Base-by-base conservation (phyloP, 2,113 vertebrate genomes). In the Fukomys damarensis region DNA sequence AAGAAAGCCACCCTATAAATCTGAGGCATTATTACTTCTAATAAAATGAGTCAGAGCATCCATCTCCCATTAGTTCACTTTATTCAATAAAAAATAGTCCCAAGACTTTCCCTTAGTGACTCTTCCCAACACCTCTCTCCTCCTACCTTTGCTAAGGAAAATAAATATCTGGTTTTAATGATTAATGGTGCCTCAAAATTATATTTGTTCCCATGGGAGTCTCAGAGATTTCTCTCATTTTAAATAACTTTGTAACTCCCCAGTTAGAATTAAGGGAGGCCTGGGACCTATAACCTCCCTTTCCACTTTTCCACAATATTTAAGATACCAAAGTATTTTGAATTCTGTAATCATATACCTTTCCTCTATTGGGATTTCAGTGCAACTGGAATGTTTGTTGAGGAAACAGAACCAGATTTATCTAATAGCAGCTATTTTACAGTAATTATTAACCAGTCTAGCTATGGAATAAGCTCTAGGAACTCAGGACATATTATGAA, bases 1-100 rank as follows among this genome's bases (percentile, higher is more conserved):
- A 97, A 96, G 95, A 94, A 96, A 98, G 59, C 43, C 86, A 86
- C 11, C 76, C 80, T 63, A 81, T 97, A 96, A 97, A 97, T 13
- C 76, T 70, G 79, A 59, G 74, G n/a, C 87, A 80, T 95, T 93
- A 94, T 66, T 86, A 65, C n/a, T 7, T 41, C 68, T 70, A 61
- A 65, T 95, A 83, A 96, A 95, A 70, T 46, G 56, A 85, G 72
- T 76, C 61, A 52, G 35, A 22, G 17, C 46, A 24, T 85, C 77
- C 41, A 86, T 17, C 43, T 81, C 65, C 70, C 43, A 61, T 68
- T 94, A 2, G 12, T 43, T 66, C 16, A 41, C 28, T 38, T 66
- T 61, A n/a, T n/a, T 79, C 76, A 79, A 76, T 43, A 63, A 82
- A 90, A 92, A 9, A 7, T 6, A 35, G 8, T 35, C n/a, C 63